These are phyloP conservation scores for Drosophila pegasa DNA, from an alignment of 2,888 invertebrate genomes.

Conservation along the genomic window DNA sequence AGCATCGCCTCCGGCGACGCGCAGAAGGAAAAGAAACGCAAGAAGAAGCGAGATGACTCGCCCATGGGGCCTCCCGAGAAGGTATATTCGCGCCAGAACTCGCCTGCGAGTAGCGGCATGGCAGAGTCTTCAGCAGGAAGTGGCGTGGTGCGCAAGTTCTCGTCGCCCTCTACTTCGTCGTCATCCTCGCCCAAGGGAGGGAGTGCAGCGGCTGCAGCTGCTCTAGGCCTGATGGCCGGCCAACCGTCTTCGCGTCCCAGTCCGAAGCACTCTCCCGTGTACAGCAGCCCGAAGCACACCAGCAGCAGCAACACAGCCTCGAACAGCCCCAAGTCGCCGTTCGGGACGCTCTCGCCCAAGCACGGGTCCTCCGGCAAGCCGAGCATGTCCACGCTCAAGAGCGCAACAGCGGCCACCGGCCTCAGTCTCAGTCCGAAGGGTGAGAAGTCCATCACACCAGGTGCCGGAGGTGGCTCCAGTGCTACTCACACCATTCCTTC, in stretches of 20 bases:
- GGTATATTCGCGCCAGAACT: slow-evolving; percentile 88
- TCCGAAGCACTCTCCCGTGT: slow-evolving; percentile 88
- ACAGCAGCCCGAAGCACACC: slow-evolving; percentile 87
- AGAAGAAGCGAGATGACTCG: slow-evolving; percentile 89
- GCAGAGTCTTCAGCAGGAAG: slow-evolving; percentile 86
- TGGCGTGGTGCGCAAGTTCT: slow-evolving; percentile 87
- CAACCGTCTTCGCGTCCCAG: slow-evolving; percentile 86
- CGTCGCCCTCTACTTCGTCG: slow-evolving; percentile 86
- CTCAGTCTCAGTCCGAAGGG: slow-evolving; percentile 79
- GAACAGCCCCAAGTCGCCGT: slow-evolving; percentile 90
- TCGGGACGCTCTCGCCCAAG: slow-evolving; percentile 92
- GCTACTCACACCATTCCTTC: slow-evolving; percentile 13
- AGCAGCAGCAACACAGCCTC: slow-evolving; percentile 90
- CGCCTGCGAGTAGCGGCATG: slow-evolving; percentile 78
- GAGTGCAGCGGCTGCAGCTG: slow-evolving; percentile 46
- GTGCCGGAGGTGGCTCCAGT: slow-evolving; percentile 20
- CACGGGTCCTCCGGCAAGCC: slow-evolving; percentile 92
- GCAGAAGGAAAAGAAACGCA: slow-evolving; percentile 89
- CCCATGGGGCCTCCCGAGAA: slow-evolving; percentile 90
- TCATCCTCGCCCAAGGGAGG: slow-evolving; percentile 84
- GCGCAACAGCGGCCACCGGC: slow-evolving; percentile 86
- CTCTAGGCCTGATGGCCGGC: slow-evolving; percentile 54
- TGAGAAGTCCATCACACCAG: slow-evolving; percentile 63
- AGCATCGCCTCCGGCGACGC: slow-evolving; percentile 47
- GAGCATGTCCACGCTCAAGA: slow-evolving; percentile 94